Base-by-base conservation (phyloP, 1,140 invertebrate genomes). In the Ostrea edulis region DNA sequence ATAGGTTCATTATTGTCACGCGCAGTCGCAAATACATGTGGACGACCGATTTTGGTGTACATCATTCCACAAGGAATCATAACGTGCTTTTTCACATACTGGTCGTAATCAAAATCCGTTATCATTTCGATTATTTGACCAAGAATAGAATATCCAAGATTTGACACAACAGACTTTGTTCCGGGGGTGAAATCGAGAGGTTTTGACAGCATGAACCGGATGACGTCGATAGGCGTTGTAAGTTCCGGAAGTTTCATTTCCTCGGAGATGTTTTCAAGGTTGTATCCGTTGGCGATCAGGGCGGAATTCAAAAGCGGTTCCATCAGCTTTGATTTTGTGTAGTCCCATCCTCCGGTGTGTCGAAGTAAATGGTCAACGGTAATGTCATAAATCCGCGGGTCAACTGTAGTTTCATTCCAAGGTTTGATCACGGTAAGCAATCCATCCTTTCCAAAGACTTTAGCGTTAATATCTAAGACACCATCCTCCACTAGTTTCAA, bases 141-240 rank as follows among this genome's bases (percentile, higher is more conserved):
- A n/a, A 95, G 92, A 44, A 95, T 90, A 9, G 93, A 86, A 87
- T 94, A 95, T 3, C 93, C 94, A 65, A 95, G 89, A 88, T 95
- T 95, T n/a, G 94, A 95, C 84, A 94, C 92, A 53, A 90, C 91
- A 11, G 89, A 91, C 51, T 91, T 88, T 7, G 91, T 93, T 7
- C 95, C 95, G 3, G 94, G 94, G 0, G 86, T 89, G 84, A 91
- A 94, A n/a, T 92, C 87, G 17, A 94, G 88, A 17, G 85, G 86
- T 35, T 90, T 84, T 0, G 91, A 92, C 62, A 93, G 90, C 90
- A 93, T 91, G 86, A 91, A 94, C 14, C 89, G 85, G 25, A 94
- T 93, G 12, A 93, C 87, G 25, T 93, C 89, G 54, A 84, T 65
- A 9, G 88, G 84, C 5, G 88, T 86, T 51, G 89, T 88, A 11